A percentile compares a stretch with the other conserved stretches of the same genome.
These are phyloP conservation scores for Drosophila picticornis DNA, from an alignment of 2,888 invertebrate species.

Conservation along the genomic window DNA sequence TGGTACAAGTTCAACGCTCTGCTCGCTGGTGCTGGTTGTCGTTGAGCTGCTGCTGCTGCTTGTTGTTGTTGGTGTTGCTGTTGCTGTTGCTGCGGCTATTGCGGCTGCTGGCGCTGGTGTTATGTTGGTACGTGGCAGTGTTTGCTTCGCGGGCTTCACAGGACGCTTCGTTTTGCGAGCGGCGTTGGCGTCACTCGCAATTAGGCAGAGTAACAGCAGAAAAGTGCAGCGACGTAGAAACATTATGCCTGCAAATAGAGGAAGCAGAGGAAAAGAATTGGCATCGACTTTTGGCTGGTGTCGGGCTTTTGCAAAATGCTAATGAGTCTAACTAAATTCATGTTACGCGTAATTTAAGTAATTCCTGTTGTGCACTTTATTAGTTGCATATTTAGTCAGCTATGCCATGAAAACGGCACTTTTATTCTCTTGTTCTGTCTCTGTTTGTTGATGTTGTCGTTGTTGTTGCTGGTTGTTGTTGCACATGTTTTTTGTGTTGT, in stretches of 20 bases:
- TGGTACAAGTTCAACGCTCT: constrained; percentile 38
- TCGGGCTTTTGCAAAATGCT: constrained; percentile 53
- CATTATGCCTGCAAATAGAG: constrained; percentile 73
- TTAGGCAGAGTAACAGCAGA: constrained; percentile 81
- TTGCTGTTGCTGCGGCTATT: constrained; percentile 46
- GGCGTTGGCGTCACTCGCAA: constrained; percentile 82
- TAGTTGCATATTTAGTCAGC: constrained; percentile 52
- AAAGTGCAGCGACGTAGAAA: constrained; percentile 83
- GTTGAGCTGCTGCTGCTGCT: constrained; percentile 52
- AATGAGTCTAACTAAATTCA: constrained; percentile 70
- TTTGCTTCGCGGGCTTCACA: constrained; percentile 83
- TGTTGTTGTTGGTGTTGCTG: constrained; percentile 57
- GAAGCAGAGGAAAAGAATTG: constrained; percentile 2
- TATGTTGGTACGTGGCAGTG: constrained; percentile 84
- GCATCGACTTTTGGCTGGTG: not conserved
- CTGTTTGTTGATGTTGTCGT: constrained; percentile 26
- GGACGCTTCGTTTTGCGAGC: constrained; percentile 84
- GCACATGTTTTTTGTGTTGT: constrained; percentile 42
- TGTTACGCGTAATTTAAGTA: constrained; percentile 76
- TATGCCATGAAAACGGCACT: constrained; percentile 65
- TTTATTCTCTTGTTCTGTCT: constrained; percentile 18
- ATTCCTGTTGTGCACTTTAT: constrained; percentile 72
- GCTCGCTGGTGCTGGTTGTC: constrained; percentile 42
- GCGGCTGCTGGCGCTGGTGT: constrained; percentile 83
- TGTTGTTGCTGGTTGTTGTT: not conserved